phyloP scores from a whole-genome alignment of 1,140 invertebrate species.

The Penaeus vannamei region DNA sequence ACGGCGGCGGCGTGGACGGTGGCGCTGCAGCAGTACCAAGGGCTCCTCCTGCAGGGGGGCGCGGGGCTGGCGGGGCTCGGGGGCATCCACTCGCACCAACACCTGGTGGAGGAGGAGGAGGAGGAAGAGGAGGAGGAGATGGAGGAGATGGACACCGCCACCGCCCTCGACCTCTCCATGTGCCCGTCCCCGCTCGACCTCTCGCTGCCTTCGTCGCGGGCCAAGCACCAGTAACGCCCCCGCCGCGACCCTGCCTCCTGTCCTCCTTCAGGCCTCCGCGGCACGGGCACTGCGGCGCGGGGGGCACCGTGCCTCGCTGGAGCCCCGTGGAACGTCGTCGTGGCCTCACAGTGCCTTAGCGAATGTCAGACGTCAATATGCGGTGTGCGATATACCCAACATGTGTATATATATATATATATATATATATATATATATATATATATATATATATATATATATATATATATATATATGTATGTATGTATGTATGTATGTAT shows the following conservation, averaged over 20 bases:
- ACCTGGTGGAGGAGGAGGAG: constrained; percentile 46
- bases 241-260: not conserved
- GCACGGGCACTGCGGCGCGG: not conserved
- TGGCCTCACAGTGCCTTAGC: no score
- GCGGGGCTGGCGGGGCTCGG: constrained; percentile 52
- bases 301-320: not conserved
- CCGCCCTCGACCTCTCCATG: constrained; percentile 60
- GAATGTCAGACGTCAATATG: no score
- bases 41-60: constrained; percentile 49
- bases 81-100: constrained; percentile 30
- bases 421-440: no score
- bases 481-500: no score
- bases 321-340: no score
- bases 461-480: no score
- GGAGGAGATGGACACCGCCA: constrained; percentile 52
- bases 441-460: no score
- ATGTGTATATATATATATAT: no score
- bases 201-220: constrained; percentile 51
- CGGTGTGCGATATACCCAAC: no score
- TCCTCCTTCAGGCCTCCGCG: not conserved
- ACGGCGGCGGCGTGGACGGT: constrained; percentile 62
- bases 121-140: constrained; percentile 57
- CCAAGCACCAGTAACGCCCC: constrained; percentile 48
- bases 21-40: constrained; percentile 61
- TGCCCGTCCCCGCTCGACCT: constrained; percentile 58